A percentile compares a stretch with the other conserved stretches of the same genome.
Conservation (phyloP, 2,888 invertebrate species). For the Idaea aversata region DNA sequence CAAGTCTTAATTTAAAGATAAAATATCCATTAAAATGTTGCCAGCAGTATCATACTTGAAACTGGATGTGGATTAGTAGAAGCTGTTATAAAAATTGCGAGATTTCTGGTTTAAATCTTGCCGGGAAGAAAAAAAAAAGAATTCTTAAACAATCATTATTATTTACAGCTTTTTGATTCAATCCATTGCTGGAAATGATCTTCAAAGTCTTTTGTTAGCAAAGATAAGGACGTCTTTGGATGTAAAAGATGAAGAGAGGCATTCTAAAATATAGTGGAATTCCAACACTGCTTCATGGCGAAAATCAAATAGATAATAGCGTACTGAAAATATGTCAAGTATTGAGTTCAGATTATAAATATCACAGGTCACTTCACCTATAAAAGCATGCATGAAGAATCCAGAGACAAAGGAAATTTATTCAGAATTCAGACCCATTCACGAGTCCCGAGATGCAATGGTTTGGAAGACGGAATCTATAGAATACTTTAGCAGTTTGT, state of each 20-base stretch:
- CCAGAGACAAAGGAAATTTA: background rate
- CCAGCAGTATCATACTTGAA: too few species aligned
- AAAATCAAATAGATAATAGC: background rate
- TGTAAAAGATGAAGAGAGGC: background rate
- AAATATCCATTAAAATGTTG: too few species aligned
- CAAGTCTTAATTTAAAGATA: too few species aligned
- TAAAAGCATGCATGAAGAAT: background rate
- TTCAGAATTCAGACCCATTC: background rate
- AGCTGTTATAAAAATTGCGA: too few species aligned
- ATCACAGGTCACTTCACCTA: background rate
- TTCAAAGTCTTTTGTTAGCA: background rate
- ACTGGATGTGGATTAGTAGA: too few species aligned
- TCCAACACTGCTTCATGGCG: background rate
- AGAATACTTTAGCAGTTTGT: conserved; percentile 1
- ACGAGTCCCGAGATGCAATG: background rate
- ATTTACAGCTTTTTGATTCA: too few species aligned
- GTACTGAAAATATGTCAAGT: background rate
- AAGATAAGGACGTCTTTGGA: background rate
- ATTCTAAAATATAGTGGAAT: background rate
- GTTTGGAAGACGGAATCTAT: background rate
- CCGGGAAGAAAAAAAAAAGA: too few species aligned
- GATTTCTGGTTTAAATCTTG: too few species aligned
- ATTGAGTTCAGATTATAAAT: background rate
- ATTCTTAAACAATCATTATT: too few species aligned
- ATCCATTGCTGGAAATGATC: background rate